Evolutionary conservation across 1,140 invertebrate species (phyloP).

Genomic region (Riptortus pedestris): DNA sequence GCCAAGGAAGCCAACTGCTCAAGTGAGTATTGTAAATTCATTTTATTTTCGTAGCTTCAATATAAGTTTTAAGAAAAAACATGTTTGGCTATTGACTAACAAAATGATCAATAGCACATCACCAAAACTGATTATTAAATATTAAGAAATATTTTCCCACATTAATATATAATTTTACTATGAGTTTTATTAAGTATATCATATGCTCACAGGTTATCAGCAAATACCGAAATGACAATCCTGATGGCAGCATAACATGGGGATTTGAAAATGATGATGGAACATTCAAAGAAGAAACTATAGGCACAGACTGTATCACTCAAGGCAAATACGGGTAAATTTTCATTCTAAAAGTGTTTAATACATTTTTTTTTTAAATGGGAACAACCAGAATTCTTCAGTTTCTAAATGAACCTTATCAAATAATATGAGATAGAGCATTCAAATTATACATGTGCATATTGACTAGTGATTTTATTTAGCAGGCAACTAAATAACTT

Average conservation of each 20-base stretch:
- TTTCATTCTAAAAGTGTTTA: too few species aligned
- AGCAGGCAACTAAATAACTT: too few species aligned
- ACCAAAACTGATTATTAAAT: neutral
- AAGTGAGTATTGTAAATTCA: neutral
- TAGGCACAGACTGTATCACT: conserved; percentile 67
- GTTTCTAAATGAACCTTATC: too few species aligned
- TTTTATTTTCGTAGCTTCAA: neutral
- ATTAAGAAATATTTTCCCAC: neutral
- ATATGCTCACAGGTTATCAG: conserved; percentile 37
- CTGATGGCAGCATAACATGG: conserved; percentile 73
- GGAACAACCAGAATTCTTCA: too few species aligned
- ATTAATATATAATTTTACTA: neutral
- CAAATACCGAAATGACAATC: conserved; percentile 63
- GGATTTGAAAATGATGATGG: conserved; percentile 75
- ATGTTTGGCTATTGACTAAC: neutral
- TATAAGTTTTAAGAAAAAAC: neutral
- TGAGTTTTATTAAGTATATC: neutral
- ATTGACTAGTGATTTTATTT: too few species aligned
- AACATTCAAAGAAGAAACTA: conserved; percentile 67
- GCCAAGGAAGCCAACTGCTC: neutral
- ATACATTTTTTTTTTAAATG: too few species aligned
- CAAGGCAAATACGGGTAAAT: conserved; percentile 58
- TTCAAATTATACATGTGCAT: too few species aligned
- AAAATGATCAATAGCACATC: neutral
- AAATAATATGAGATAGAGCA: too few species aligned